Percentiles rank a stretch among this genome's conserved stretches.
These are phyloP conservation scores for Cosmia trapezina DNA, from an alignment of 2,888 invertebrate genomes.

Conservation along the genomic window DNA sequence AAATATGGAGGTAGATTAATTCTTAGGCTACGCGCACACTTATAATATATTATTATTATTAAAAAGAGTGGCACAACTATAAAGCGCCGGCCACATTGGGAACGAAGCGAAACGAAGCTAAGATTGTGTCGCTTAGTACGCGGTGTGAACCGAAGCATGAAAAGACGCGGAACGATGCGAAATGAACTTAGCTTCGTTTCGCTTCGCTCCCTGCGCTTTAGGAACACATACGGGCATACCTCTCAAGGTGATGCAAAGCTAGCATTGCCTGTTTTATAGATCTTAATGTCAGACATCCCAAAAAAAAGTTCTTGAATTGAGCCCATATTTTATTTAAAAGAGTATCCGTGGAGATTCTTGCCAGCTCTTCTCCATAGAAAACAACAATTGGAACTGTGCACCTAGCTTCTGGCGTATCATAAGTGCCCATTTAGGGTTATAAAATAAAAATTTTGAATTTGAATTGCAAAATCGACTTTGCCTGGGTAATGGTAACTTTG, in stretches of 20 bases:
- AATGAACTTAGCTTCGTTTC: too few species aligned
- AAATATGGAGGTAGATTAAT: conserved; percentile 19
- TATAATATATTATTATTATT: conserved; percentile 18
- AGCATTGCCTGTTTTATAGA: not conserved
- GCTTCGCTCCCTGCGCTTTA: not conserved
- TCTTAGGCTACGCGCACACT: conserved; percentile 23
- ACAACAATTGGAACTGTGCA: not conserved
- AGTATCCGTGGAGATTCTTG: not conserved
- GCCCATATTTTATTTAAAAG: not conserved
- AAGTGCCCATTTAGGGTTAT: not conserved
- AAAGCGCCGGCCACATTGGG: too few species aligned
- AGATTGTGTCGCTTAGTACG: too few species aligned
- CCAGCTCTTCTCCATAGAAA: not conserved
- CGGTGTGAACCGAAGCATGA: too few species aligned
- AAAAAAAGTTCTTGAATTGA: not conserved
- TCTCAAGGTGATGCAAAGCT: not conserved
- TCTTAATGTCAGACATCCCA: not conserved
- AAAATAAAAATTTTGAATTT: not conserved
- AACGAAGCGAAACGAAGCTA: too few species aligned
- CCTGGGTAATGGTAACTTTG: not conserved
- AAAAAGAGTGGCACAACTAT: conserved; percentile 12
- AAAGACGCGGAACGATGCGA: too few species aligned
- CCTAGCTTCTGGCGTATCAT: not conserved
- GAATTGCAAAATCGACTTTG: not conserved
- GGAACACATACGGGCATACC: not conserved